Conservation (phyloP, 2,888 invertebrate genomes). For the Linyphia triangularis region DNA sequence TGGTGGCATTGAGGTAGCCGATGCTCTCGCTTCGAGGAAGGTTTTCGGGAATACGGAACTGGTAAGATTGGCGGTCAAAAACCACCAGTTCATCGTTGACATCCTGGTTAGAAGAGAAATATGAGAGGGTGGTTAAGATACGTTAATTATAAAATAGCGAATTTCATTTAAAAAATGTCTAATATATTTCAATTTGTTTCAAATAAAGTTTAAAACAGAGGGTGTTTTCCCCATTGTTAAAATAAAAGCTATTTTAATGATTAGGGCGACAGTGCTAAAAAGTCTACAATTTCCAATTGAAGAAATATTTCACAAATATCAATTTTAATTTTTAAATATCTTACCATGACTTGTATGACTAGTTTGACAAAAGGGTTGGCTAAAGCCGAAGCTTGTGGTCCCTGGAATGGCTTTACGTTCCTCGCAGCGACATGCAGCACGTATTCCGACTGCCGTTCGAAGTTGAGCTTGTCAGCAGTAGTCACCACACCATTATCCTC, state of each 20-base stretch:
- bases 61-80: conserved; percentile 77
- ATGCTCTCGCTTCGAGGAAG: conserved; percentile 76
- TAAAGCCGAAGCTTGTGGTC: conserved; percentile 76
- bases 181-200: too few species aligned
- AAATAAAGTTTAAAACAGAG: too few species aligned
- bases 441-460: conserved; percentile 77
- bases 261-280: too few species aligned
- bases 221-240: too few species aligned
- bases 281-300: background rate
- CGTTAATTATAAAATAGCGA: too few species aligned
- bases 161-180: too few species aligned
- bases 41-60: conserved; percentile 77
- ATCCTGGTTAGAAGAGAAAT: conserved; percentile 75
- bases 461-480: conserved; percentile 77
- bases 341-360: conserved; percentile 77
- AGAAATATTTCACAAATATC: background rate
- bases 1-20: conserved; percentile 77
- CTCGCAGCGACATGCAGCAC: conserved; percentile 77
- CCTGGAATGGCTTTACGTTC: conserved; percentile 77
- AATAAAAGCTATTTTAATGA: too few species aligned
- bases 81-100: conserved; percentile 78
- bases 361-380: conserved; percentile 77
- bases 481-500: conserved; percentile 77
- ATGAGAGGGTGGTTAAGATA: too few species aligned
- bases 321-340: background rate